phyloP scores from a whole-genome alignment of 2,888 invertebrate genomes.

The Zeuzera pyrina region DNA sequence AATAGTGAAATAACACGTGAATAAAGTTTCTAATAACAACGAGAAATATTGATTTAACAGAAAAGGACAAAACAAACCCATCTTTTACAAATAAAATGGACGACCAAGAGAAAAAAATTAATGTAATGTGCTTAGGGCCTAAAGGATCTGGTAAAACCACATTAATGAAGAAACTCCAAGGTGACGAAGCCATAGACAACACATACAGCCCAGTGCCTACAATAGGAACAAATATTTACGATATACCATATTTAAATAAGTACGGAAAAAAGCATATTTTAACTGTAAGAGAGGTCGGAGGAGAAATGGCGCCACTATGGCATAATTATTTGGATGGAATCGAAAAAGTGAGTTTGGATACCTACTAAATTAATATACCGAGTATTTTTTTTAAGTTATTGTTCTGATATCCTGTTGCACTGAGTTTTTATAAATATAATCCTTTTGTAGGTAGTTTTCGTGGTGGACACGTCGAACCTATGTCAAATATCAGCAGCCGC shows the following conservation, averaged over 20 bases:
- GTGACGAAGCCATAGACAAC: constrained; percentile 78
- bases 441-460: constrained; percentile 76
- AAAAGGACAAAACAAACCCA: too few species aligned
- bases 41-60: constrained; percentile 1
- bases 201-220: constrained; percentile 87
- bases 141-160: constrained; percentile 87
- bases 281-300: constrained; percentile 82
- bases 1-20: constrained; percentile 28
- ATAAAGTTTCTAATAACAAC: neutral
- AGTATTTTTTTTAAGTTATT: neutral
- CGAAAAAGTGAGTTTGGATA: constrained; percentile 60
- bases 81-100: constrained; percentile 31
- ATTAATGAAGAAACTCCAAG: constrained; percentile 81
- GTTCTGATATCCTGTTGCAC: neutral
- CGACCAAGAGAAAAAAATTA: constrained; percentile 52
- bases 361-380: constrained; percentile 5
- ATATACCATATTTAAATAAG: constrained; percentile 67
- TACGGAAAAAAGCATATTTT: constrained; percentile 67
- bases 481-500: constrained; percentile 91
- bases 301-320: constrained; percentile 88
- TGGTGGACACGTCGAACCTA: constrained; percentile 87
- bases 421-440: neutral
- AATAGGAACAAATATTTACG: constrained; percentile 84
- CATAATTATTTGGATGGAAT: constrained; percentile 79
- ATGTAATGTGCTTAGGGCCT: constrained; percentile 82